Base-by-base conservation (phyloP, 1,140 invertebrate species). In the Aethina tumida region DNA sequence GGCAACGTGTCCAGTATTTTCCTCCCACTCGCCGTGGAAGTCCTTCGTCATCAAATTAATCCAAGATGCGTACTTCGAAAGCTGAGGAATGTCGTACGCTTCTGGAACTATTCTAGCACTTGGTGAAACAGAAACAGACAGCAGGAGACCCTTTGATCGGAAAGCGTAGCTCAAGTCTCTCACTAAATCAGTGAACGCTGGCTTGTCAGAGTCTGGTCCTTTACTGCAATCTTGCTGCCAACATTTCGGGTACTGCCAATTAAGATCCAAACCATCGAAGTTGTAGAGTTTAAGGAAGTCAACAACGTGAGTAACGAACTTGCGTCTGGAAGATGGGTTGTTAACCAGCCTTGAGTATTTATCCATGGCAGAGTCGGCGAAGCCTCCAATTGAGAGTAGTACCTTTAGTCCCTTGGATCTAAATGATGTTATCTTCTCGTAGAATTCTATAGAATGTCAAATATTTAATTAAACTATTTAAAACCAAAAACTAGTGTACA, bases 21-120 rank as follows among this genome's bases (percentile, higher is more conserved):
- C 87, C 53, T 92, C 88, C 87, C 87, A 92, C 49, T 87, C 80
- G 0, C 88, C 88, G 49, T 91, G 87, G 52, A 80, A 91, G 55
- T 92, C 88, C 52, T 94, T 93, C 0, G 79, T 77, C 89, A 93
- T 93, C 0, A 93, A 75, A 2, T 85, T 77, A 47, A 95, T 89
- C 80, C 85, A 90, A 57, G 90, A 83, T 34, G 90, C 66, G 54
- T 85, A 78, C 12, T 68, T 65, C 0, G 73, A 74, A 2, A 90
- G 50, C 2, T 65, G 59, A 2, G 80, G 77, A 0, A 89, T 75
- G 50, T 89, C 80, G 52, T 90, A 90, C 5, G 74, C 81, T 14
- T 50, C 51, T 43, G 69, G 66, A 4, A 69, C 62, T 4, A 69
- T 65, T 27, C 56, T 50, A 54, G 68, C 70, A 47, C 67, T 74